Evolutionary conservation across 2,888 invertebrate genomes (phyloP), one percentile per base, ranked within the genome.

Genomic region (Tenthredo notha): DNA sequence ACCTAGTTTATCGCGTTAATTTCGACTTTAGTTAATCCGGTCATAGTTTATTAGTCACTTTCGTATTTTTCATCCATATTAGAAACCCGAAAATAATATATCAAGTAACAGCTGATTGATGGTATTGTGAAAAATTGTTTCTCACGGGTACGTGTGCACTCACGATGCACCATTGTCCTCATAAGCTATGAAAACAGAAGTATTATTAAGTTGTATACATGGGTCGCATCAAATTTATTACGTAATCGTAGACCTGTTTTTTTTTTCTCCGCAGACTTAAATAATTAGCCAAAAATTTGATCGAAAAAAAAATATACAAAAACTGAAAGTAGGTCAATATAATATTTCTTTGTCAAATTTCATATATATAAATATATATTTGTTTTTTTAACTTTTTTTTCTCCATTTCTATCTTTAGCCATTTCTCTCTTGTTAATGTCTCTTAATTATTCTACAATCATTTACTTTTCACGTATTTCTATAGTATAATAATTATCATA

Each of bases 71-170:
- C 15, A 37, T 9, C 50, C 80, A 10, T 2, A 21, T 21, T 29
- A 40, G 15, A 80, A 21, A 10, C n/a, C 15, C 2, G 61, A 40
- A 12, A 10, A 61, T 40, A 40, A 61, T 80, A 80, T 29, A 70
- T 21, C 70, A 67, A 43, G 47, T 83, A 47, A 89, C 88, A 89
- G 88, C 87, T 89, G 88, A 88, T 82, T 83, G 43, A 83, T 83
- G 83, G 67, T 83, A 83, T 47, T 50, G 83, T 83, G 47, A 83
- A 83, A 50, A 65, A 47, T 85, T 86, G 40, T 84, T 87, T 85
- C 86, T 88, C 86, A 85, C 82, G 86, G 86, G 86, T 87, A 85
- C 85, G 84, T 61, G 86, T 89, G 86, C 84, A 88, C 86, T 89
- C 80, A 82, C 54, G 75, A 80, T 85, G 84, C 86, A 85, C 85